These are phyloP conservation scores for Anabas testudineus DNA, from an alignment of 2,797 vertebrate genomes.

Conservation along the genomic window DNA sequence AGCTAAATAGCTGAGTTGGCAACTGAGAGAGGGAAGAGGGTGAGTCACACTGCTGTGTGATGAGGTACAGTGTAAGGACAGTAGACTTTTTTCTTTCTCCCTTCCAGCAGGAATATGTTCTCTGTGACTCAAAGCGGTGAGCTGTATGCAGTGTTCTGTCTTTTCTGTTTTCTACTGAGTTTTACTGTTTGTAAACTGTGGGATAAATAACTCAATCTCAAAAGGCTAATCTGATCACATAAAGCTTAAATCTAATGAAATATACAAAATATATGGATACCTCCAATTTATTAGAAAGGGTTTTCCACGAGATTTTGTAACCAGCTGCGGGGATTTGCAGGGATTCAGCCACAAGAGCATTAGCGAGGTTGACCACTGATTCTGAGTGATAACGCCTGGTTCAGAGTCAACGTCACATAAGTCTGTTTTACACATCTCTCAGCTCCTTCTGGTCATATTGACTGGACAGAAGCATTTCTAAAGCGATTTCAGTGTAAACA, in stretches of 20 bases:
- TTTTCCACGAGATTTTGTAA: conserved; percentile 6
- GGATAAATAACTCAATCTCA: neutral
- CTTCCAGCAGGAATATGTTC: conserved; percentile 55
- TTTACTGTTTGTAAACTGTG: conserved; percentile 9
- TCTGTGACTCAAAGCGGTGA: conserved; percentile 33
- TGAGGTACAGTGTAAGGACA: conserved; percentile 76
- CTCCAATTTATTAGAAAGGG: neutral
- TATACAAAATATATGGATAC: neutral
- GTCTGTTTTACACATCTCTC: neutral
- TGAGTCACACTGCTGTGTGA: conserved; percentile 74
- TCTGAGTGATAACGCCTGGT: neutral
- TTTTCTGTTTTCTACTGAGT: neutral
- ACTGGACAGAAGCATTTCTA: conserved; percentile 1
- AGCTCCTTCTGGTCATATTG: neutral
- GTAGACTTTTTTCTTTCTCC: conserved; percentile 42
- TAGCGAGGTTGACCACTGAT: neutral
- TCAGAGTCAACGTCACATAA: neutral
- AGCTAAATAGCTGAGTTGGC: conserved; percentile 81
- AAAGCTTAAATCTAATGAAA: neutral
- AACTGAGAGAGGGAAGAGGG: conserved; percentile 58
- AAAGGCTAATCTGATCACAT: neutral
- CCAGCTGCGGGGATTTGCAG: conserved; percentile 13
- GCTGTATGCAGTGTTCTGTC: conserved; percentile 2
- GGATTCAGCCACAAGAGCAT: conserved; percentile 12
- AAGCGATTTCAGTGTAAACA: neutral